Percentiles rank a stretch among this genome's conserved stretches.
Conservation (phyloP, 2,888 invertebrate species). For the Desoria tigrina region DNA sequence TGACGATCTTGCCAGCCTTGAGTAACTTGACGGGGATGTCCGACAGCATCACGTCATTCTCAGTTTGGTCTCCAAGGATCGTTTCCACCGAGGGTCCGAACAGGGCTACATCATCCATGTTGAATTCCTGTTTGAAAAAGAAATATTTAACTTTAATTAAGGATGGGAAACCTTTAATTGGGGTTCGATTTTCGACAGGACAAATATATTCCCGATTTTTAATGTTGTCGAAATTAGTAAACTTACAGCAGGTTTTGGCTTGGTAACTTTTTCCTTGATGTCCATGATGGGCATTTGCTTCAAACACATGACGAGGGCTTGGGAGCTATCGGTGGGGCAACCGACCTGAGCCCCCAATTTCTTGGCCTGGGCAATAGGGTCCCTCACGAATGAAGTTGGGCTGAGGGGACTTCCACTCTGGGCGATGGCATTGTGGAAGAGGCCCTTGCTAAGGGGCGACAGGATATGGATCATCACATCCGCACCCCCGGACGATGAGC, state of each 20-base stretch:
- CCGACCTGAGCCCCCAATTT: slow-evolving; percentile 37
- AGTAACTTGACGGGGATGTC: slow-evolving; percentile 39
- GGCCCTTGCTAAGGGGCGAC: slow-evolving; percentile 28
- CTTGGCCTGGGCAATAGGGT: slow-evolving; percentile 45
- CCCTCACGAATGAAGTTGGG: slow-evolving; percentile 28
- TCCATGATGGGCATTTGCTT: slow-evolving; percentile 31
- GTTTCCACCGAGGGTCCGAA: slow-evolving; percentile 44
- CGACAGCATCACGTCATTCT: slow-evolving; percentile 30
- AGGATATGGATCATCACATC: slow-evolving; percentile 31
- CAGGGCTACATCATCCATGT: slow-evolving; percentile 14
- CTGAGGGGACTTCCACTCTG: slow-evolving; percentile 29
- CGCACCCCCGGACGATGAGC: slow-evolving; percentile 20
- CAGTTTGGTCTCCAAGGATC: slow-evolving; percentile 31
- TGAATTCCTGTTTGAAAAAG: slow-evolving; percentile 14
- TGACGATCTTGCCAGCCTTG: slow-evolving; percentile 36
- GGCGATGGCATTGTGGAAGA: slow-evolving; percentile 23
- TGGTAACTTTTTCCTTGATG: slow-evolving; percentile 29
- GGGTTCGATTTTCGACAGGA: too few relatives aligned
- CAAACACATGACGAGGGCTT: slow-evolving; percentile 41
- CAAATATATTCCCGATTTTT: too few relatives aligned
- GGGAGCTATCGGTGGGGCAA: slow-evolving; percentile 40
- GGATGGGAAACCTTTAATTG: too few relatives aligned
- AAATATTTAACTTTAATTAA: too few relatives aligned
- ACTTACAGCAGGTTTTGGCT: slow-evolving; percentile 12
- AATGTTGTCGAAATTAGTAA: too few relatives aligned